Percentiles rank a stretch among this genome's conserved stretches.
Conservation (phyloP, 2,888 invertebrate species). For the Lordiphosa fenestrarum region DNA sequence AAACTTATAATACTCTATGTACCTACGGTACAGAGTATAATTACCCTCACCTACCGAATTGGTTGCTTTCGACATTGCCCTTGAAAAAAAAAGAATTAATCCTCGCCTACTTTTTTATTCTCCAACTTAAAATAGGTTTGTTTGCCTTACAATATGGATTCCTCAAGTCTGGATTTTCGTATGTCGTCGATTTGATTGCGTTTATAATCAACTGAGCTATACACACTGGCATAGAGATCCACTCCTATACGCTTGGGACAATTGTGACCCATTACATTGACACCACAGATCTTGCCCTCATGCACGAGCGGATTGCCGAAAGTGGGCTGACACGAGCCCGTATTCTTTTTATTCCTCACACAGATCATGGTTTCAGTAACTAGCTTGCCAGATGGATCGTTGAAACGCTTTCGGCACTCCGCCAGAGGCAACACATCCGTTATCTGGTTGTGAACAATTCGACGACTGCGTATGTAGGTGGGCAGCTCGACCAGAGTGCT, state of each 20-base stretch:
- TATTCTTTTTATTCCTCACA: slow-evolving; percentile 16
- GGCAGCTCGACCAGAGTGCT: slow-evolving; percentile 6
- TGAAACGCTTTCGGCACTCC: slow-evolving; percentile 18
- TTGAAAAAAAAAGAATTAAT: no score
- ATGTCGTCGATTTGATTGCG: neutral
- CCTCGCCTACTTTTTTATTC: neutral
- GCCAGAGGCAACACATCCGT: neutral
- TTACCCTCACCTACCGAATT: no score
- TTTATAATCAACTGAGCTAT: neutral
- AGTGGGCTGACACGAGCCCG: slow-evolving; percentile 14
- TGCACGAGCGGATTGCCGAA: slow-evolving; percentile 38
- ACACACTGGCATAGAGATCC: slow-evolving; percentile 28
- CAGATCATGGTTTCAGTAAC: slow-evolving; percentile 21
- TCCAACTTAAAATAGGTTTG: neutral
- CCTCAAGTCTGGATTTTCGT: slow-evolving; percentile 6
- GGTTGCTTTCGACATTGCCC: no score
- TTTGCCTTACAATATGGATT: neutral
- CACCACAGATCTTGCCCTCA: slow-evolving; percentile 35
- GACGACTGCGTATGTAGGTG: slow-evolving; percentile 19
- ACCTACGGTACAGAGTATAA: no score
- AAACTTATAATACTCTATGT: no score
- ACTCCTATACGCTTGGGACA: slow-evolving; percentile 18
- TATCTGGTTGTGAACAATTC: slow-evolving; percentile 3
- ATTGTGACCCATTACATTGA: slow-evolving; percentile 47
- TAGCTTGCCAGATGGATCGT: neutral